Evolutionary conservation across 2,888 invertebrate species (phyloP).

Genomic region (Lycaena phlaeas): DNA sequence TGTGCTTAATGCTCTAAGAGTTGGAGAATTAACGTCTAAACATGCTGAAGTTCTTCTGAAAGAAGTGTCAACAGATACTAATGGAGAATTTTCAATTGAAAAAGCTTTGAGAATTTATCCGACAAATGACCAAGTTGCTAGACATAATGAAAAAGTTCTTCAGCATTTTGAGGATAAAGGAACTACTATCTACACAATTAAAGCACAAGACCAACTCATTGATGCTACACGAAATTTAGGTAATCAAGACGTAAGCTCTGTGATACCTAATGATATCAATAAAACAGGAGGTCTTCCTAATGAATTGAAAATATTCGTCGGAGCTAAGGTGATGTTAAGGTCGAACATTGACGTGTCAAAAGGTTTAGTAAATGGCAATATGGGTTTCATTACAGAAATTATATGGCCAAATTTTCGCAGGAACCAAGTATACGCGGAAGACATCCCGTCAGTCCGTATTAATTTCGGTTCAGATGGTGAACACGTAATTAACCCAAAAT

Average conservation of each 20-base stretch:
- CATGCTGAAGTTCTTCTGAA: conserved; percentile 12
- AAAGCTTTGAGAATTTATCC: conserved; percentile 18
- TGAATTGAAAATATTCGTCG: conserved; percentile 18
- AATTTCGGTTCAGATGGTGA: conserved; percentile 18
- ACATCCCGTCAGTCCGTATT: conserved; percentile 18
- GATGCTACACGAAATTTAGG: conserved; percentile 16
- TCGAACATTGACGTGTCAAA: conserved; percentile 19
- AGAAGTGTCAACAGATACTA: conserved; percentile 6
- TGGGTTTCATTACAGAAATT: conserved; percentile 19
- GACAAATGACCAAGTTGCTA: conserved; percentile 17
- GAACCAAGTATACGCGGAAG: conserved; percentile 18
- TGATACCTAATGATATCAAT: conserved; percentile 19
- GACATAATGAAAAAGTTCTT: conserved; percentile 17
- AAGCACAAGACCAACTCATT: conserved; percentile 17
- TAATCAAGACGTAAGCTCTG: conserved; percentile 12
- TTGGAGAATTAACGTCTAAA: conserved; percentile 14
- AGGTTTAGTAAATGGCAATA: conserved; percentile 18
- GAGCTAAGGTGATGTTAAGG: conserved; percentile 20
- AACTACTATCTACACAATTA: conserved; percentile 18
- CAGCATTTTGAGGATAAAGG: conserved; percentile 17
- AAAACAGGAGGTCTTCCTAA: conserved; percentile 16
- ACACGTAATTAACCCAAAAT: conserved; percentile 18
- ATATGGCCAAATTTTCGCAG: conserved; percentile 21
- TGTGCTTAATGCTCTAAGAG: conserved; percentile 15
- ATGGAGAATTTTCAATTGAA: not conserved